A percentile compares a stretch with the other conserved stretches of the same genome.
phyloP scores from a whole-genome alignment of 2,797 vertebrate genomes.

The Lagocephalus sceleratus region DNA sequence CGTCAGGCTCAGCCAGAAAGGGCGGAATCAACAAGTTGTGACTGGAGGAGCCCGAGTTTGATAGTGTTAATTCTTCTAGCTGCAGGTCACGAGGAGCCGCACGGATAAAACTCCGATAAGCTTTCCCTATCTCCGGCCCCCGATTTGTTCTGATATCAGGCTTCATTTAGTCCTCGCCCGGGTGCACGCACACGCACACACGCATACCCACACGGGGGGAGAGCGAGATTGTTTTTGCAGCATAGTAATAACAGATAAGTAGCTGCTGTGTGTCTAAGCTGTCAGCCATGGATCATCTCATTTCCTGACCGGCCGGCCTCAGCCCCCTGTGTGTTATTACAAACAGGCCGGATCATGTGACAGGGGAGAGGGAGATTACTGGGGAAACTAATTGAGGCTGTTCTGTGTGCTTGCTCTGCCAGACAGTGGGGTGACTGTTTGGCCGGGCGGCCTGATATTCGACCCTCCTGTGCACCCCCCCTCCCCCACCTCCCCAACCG shows the following conservation, averaged over 20 bases:
- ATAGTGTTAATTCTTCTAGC: constrained; percentile 16
- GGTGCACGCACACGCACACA: constrained; percentile 7
- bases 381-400: constrained; percentile 61
- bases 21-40: constrained; percentile 16
- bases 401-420: constrained; percentile 50
- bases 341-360: constrained; percentile 69
- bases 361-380: constrained; percentile 56
- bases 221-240: constrained; percentile 50
- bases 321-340: constrained; percentile 71
- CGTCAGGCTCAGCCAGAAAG: constrained; percentile 10
- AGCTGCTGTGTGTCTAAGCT: constrained; percentile 65
- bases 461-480: constrained; percentile 38
- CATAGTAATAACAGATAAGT: constrained; percentile 68
- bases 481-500: constrained; percentile 49
- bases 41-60: constrained; percentile 4
- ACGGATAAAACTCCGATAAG: constrained; percentile 19
- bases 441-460: constrained; percentile 60
- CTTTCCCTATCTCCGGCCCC: constrained; percentile 33
- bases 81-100: not conserved
- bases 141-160: constrained; percentile 37
- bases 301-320: constrained; percentile 64
- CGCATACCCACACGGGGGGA: constrained; percentile 8
- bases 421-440: constrained; percentile 72
- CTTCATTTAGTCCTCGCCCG: constrained; percentile 26
- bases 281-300: constrained; percentile 74